Percentiles rank a stretch among this genome's conserved stretches.
Conservation (phyloP, 2,113 vertebrate genomes). For the Clarias macrocephalus region DNA sequence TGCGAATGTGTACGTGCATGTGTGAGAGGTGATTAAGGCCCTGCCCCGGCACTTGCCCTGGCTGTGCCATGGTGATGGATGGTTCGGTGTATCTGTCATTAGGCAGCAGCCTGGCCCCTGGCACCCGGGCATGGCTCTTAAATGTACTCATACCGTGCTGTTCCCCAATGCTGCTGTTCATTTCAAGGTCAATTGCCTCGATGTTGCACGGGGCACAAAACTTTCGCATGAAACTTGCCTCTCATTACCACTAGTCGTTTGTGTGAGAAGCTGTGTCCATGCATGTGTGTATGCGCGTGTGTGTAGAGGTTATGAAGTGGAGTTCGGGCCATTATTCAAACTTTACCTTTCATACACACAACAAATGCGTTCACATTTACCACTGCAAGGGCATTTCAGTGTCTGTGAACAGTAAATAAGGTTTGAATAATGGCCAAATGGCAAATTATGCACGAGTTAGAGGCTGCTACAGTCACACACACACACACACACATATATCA, state of each 20-base stretch:
- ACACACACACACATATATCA: slow-evolving; percentile 39
- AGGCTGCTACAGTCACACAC: slow-evolving; percentile 12
- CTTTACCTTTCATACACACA: slow-evolving; percentile 12
- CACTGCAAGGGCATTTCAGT: slow-evolving; percentile 1
- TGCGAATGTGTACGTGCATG: not conserved
- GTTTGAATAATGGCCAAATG: not conserved
- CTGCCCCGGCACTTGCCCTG: slow-evolving; percentile 64
- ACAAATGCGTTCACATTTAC: slow-evolving; percentile 11
- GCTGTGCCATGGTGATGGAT: slow-evolving; percentile 73
- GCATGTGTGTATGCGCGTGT: slow-evolving; percentile 2
- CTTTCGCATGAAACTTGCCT: slow-evolving; percentile 58
- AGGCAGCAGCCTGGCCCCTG: slow-evolving; percentile 76
- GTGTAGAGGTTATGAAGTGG: slow-evolving; percentile 18
- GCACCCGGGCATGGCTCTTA: slow-evolving; percentile 72
- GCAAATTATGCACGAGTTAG: slow-evolving; percentile 36
- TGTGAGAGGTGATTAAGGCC: slow-evolving; percentile 64
- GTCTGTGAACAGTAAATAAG: slow-evolving; percentile 21
- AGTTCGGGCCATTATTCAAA: slow-evolving; percentile 21
- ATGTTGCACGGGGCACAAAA: slow-evolving; percentile 67
- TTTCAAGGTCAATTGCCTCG: slow-evolving; percentile 77
- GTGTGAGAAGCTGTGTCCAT: slow-evolving; percentile 57
- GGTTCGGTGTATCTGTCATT: slow-evolving; percentile 72
- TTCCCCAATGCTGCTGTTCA: slow-evolving; percentile 69
- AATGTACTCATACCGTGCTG: slow-evolving; percentile 65
- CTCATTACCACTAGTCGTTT: slow-evolving; percentile 65